A percentile compares a stretch with the other conserved stretches of the same genome.
Conservation (phyloP, 2,888 invertebrate genomes). For the Leptogaster cylindrica region DNA sequence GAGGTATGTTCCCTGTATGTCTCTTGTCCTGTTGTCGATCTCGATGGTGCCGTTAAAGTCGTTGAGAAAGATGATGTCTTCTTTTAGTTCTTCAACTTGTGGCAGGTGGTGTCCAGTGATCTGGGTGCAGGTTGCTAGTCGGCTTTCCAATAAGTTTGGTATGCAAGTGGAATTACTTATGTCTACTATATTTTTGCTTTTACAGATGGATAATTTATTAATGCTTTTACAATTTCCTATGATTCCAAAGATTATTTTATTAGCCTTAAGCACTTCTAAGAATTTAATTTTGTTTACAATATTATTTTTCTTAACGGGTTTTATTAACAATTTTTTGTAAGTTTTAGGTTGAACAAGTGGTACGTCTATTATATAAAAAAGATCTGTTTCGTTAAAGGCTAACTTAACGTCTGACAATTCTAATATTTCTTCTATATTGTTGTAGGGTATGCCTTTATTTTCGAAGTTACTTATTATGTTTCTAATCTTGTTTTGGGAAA, state of each 20-base stretch:
- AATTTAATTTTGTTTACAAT: slow-evolving; percentile 12
- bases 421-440: slow-evolving; percentile 19
- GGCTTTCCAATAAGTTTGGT: slow-evolving; percentile 4
- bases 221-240: neutral
- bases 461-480: neutral
- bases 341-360: neutral
- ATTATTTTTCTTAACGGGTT: slow-evolving; percentile 17
- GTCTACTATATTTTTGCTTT: slow-evolving; percentile 16
- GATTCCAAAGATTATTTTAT: slow-evolving; percentile 6
- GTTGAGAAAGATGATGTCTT: slow-evolving; percentile 22
- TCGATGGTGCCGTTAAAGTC: slow-evolving; percentile 13
- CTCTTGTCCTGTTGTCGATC: neutral
- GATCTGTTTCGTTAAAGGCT: neutral
- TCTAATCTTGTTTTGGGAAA: slow-evolving; percentile 7
- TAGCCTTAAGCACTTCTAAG: neutral
- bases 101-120: slow-evolving; percentile 34
- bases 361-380: slow-evolving; percentile 31
- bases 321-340: slow-evolving; percentile 12
- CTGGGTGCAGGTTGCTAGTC: neutral
- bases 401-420: slow-evolving; percentile 15
- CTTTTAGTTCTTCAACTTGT: slow-evolving; percentile 17
- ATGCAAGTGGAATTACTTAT: slow-evolving; percentile 20
- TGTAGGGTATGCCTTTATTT: slow-evolving; percentile 10
- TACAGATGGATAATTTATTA: slow-evolving; percentile 19
- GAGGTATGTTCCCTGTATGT: slow-evolving; percentile 13